Base-by-base conservation (phyloP, 2,888 invertebrate species). In the Dorcus hopei region DNA sequence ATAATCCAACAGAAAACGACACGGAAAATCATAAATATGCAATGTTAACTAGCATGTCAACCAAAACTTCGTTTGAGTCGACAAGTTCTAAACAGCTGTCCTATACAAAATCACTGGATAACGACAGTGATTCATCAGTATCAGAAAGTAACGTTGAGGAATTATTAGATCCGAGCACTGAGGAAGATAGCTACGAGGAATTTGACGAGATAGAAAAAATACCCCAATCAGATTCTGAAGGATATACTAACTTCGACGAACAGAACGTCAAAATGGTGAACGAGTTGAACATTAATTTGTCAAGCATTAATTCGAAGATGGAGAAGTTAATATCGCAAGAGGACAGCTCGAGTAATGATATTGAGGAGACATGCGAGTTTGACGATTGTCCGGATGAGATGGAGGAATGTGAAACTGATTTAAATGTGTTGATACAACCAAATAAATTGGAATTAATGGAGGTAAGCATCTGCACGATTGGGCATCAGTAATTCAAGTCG, bases 61-160 rank as follows among this genome's bases (percentile, higher is more conserved):
- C 73, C 54, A 73, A 70, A 58, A 75, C 70, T 57, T 78, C 77
- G 0, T 67, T 78, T 33, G 78, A 79, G 52, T 79, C 78, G 0
- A 75, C 72, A 2, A 74, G 77, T 54, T 76, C 75, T 6, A 77
- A 76, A 55, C 77, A 77, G 60, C 68, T 71, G 49, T 79, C 78
- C 0, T 79, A 79, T 63, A 79, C 78, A 1, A 79, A 77, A 70
- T 77, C 77, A 0, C 55, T 79, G 39, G 78, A 77, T 54, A 74
- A 78, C 54, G 77, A 77, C 50, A 76, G 77, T 59, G 78, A 78
- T 55, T 78, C 78, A 6, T 78, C 78, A 9, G 78, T 79, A 9
- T 78, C 78, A 1, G 79, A 79, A 50, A 78, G 77, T 58, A 79
- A 78, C 59, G 72, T 79, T n/a, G 79, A 79, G 53, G 79, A 79